Base-by-base conservation (phyloP, 1,140 invertebrate genomes). In the Tetramorium alpestre region DNA sequence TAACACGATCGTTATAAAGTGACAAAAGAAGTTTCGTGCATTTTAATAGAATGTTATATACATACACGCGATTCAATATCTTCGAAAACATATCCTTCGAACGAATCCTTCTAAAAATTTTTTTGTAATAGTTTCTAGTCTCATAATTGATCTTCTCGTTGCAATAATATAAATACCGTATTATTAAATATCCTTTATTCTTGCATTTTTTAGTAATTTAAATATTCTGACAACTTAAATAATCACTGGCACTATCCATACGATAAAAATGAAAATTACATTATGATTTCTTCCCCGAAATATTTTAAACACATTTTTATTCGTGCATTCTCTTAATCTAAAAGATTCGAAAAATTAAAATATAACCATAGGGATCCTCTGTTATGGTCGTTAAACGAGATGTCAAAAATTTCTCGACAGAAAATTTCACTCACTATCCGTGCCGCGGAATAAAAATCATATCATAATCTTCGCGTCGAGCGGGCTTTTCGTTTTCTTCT, bases 381-480 rank as follows among this genome's bases (percentile, higher is more conserved):
- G 47, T 51, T 38, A 11, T 22, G 64, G 7, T 7, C 13, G 28
- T 33, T 56, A 44, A 70, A 56, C 54, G 18, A 8, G 41, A 47
- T 1, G 11, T 58, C 38, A 38, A 33, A 69, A 65, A 47, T 54
- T n/a, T 3, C 38, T 25, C n/a, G 47, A 18, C 10, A 25, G 38
- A 44, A 5, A 38, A 54, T 56, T 81, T 44, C 41, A 54, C 44
- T 51, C 62, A n/a, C 6, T 47, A 13, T 11, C 25, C 49, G 16
- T 25, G 6, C 16, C 22, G 41, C 2, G 38, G 22, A 56, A 81
- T 69, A 70, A 81, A 81, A 70, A 81, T 70, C 33, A 22, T 70
- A 38, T 47, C 65, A 58, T 73, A 73, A 84, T 84, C 54, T 84
- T 73, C 25, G 54, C 54, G 41, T 54, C 64, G 77, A 41, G 47